These are phyloP conservation scores for Mormyrus lacerda DNA, from an alignment of 2,113 vertebrate genomes.

Conservation along the genomic window DNA sequence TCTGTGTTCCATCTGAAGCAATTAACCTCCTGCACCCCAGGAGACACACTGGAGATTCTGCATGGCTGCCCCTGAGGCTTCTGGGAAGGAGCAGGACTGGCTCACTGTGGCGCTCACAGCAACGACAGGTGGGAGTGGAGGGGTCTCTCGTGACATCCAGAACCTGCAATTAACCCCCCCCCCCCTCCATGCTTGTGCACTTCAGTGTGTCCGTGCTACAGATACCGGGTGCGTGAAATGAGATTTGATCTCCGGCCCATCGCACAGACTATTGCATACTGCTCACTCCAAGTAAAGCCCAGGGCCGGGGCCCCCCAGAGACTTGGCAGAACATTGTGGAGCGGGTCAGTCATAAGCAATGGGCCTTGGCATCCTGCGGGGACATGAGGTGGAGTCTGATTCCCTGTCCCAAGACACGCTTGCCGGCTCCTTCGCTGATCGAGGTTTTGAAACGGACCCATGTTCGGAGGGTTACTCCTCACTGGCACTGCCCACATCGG, in stretches of 20 bases:
- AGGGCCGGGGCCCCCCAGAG: neutral
- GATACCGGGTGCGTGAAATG: constrained; percentile 37
- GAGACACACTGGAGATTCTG: constrained; percentile 36
- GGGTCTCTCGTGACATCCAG: constrained; percentile 39
- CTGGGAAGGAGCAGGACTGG: constrained; percentile 30
- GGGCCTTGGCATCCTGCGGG: constrained; percentile 28
- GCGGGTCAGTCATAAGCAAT: constrained; percentile 45
- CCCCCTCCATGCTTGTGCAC: constrained; percentile 18
- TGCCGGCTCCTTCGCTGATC: neutral
- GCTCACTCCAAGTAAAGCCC: constrained; percentile 15
- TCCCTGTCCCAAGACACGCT: neutral
- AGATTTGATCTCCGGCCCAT: constrained; percentile 26
- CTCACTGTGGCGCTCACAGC: neutral
- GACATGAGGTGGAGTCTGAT: neutral
- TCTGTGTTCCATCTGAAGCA: constrained; percentile 47
- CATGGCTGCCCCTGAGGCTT: constrained; percentile 35
- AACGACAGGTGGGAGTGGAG: constrained; percentile 34
- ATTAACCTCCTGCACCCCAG: constrained; percentile 46
- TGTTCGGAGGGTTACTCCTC: neutral
- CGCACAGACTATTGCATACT: constrained; percentile 25
- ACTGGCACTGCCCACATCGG: neutral
- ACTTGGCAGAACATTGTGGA: constrained; percentile 33
- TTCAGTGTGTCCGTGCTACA: constrained; percentile 5
- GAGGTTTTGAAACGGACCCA: neutral
- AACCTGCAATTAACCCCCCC: neutral